Evolutionary conservation across 2,888 invertebrate genomes (phyloP).

Genomic region (Campoletis raptor): DNA sequence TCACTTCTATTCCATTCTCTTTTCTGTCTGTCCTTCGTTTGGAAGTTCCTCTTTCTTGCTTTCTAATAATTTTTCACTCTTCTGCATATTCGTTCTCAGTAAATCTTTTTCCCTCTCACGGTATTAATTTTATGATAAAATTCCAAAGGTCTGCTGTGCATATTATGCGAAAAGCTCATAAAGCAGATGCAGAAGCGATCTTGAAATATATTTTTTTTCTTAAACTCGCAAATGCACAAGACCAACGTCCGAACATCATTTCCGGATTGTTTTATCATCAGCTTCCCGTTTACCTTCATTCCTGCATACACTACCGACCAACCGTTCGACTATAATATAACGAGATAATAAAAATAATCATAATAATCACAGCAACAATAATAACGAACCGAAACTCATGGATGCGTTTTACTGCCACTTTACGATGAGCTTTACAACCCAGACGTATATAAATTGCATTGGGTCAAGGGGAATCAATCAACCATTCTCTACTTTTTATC

Average conservation of each 20-base stretch:
- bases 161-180: background rate
- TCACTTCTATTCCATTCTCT: slow-evolving; percentile 12
- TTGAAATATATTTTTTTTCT: background rate
- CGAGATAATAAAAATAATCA: slow-evolving; percentile 24
- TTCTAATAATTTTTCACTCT: slow-evolving; percentile 1
- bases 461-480: slow-evolving; percentile 2
- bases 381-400: slow-evolving; percentile 7
- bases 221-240: background rate
- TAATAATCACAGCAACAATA: slow-evolving; percentile 23
- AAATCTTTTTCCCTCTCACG: background rate
- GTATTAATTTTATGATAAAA: slow-evolving; percentile 20
- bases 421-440: slow-evolving; percentile 21
- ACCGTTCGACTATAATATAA: slow-evolving; percentile 47
- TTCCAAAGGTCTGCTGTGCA: background rate
- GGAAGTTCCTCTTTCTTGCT: background rate
- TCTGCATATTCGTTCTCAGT: background rate
- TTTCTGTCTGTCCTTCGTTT: background rate
- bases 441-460: background rate
- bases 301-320: slow-evolving; percentile 9
- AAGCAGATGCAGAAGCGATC: slow-evolving; percentile 45
- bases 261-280: slow-evolving; percentile 66
- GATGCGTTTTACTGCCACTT: slow-evolving; percentile 12
- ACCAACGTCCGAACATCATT: slow-evolving; percentile 53
- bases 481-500: background rate
- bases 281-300: slow-evolving; percentile 26